phyloP scores from a whole-genome alignment of 2,888 invertebrate species.

The Idaea dimidiata region DNA sequence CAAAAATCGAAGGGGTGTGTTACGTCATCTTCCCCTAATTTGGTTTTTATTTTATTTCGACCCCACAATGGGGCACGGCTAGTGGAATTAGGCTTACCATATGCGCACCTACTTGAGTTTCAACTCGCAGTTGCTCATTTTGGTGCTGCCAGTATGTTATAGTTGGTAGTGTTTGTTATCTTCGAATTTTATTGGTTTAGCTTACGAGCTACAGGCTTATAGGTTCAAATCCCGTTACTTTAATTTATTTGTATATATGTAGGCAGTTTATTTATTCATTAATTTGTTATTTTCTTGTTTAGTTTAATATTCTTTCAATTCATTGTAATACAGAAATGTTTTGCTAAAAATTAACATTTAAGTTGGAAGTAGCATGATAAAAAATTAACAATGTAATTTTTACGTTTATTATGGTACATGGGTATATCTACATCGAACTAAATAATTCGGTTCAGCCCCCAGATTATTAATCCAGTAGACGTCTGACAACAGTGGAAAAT shows the following conservation, averaged over 20 bases:
- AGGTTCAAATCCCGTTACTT: neutral
- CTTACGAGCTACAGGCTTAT: neutral
- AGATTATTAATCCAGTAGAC: no score
- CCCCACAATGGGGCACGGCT: slow-evolving; percentile 62
- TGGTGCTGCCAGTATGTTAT: slow-evolving; percentile 29
- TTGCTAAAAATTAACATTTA: no score
- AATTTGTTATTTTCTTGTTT: neutral
- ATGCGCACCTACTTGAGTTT: slow-evolving; percentile 77
- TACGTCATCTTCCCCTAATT: slow-evolving; percentile 78
- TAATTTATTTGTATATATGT: neutral
- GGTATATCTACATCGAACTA: no score
- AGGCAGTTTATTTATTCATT: neutral
- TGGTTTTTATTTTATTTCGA: slow-evolving; percentile 76
- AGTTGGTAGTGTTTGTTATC: neutral
- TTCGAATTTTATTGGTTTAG: neutral
- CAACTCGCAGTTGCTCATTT: slow-evolving; percentile 67
- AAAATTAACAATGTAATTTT: no score
- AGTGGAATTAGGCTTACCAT: slow-evolving; percentile 78
- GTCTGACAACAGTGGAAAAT: no score
- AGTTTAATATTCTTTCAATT: no score
- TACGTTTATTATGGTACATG: no score
- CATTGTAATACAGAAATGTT: no score
- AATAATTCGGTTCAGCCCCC: no score
- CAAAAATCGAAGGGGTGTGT: slow-evolving; percentile 80
- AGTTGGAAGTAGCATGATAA: no score